Percentiles rank a stretch among this genome's conserved stretches.
phyloP scores from a whole-genome alignment of 2,797 vertebrate genomes.

The Myotis findleyi region DNA sequence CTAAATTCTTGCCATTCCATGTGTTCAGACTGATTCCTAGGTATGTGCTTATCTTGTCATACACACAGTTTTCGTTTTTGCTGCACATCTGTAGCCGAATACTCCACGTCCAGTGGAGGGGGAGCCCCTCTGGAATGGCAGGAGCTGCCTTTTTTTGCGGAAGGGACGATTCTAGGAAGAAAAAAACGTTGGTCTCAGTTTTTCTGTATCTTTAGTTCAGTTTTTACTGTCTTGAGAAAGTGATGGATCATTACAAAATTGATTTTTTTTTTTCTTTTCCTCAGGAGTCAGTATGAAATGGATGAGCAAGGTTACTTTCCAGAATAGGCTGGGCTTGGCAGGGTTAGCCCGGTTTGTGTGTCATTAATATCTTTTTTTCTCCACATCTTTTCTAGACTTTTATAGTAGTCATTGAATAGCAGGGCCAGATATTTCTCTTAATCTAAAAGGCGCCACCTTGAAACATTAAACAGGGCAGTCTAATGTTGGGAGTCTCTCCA shows the following conservation, averaged over 20 bases:
- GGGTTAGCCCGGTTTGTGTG: not conserved
- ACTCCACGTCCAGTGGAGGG: not conserved
- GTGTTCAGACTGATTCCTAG: slow-evolving; percentile 3
- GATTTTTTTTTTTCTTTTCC: not conserved
- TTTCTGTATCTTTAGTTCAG: not conserved
- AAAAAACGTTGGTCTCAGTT: not conserved
- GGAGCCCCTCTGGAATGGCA: not conserved
- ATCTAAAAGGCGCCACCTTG: not conserved
- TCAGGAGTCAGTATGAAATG: slow-evolving; percentile 49
- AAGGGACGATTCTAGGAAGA: not conserved
- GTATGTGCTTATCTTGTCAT: not conserved
- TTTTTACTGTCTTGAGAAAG: slow-evolving; percentile 66
- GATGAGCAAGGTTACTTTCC: slow-evolving; percentile 53
- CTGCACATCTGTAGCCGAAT: not conserved
- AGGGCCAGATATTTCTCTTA: not conserved
- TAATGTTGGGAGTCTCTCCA: not conserved
- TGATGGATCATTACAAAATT: slow-evolving; percentile 39
- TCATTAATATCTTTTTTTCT: not conserved
- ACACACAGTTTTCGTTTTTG: not conserved
- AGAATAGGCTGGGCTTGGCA: slow-evolving; percentile 35
- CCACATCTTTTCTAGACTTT: slow-evolving; percentile 5
- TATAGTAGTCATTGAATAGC: not conserved
- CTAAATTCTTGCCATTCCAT: not conserved
- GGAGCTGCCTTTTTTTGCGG: not conserved
- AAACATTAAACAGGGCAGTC: slow-evolving; percentile 1